Conservation (phyloP, 2,888 invertebrate species). For the Venustoraphidia nigricollis region DNA sequence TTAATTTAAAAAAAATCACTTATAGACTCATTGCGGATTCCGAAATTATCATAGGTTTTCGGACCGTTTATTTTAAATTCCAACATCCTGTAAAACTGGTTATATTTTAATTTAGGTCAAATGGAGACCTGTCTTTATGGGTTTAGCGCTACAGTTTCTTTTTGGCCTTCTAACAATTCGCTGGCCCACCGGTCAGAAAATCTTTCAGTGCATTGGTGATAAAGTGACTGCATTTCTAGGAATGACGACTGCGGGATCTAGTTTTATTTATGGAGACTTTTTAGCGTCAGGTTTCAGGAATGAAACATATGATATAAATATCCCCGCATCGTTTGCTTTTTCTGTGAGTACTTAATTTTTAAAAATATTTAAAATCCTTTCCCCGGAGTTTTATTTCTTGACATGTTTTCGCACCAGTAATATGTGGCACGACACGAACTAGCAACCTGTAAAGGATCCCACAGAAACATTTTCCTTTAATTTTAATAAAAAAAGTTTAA, state of each 20-base stretch:
- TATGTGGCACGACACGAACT: too few species aligned
- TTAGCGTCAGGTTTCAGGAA: conserved; percentile 29
- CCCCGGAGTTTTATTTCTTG: not conserved
- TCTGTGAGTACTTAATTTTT: conserved; percentile 38
- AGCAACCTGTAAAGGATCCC: too few species aligned
- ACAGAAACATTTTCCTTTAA: too few species aligned
- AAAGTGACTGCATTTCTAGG: conserved; percentile 58
- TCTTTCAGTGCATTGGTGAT: conserved; percentile 48
- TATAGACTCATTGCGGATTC: too few species aligned
- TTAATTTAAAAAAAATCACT: too few species aligned
- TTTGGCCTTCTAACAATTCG: conserved; percentile 75
- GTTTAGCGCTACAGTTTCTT: conserved; percentile 67
- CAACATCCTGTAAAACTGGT: too few species aligned
- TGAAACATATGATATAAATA: conserved; percentile 10
- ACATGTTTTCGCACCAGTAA: too few species aligned
- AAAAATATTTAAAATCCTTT: not conserved
- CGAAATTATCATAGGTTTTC: too few species aligned
- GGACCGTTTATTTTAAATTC: too few species aligned
- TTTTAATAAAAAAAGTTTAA: too few species aligned
- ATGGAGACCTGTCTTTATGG: conserved; percentile 70
- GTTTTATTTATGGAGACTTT: conserved; percentile 67
- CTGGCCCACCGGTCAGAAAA: conserved; percentile 60
- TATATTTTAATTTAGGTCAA: conserved; percentile 32
- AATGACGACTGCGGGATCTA: conserved; percentile 64
- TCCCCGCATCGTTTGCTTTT: conserved; percentile 64